A percentile compares a stretch with the other conserved stretches of the same genome.
Conservation (phyloP, 2,797 vertebrate species). For the Hybognathus amarus region DNA sequence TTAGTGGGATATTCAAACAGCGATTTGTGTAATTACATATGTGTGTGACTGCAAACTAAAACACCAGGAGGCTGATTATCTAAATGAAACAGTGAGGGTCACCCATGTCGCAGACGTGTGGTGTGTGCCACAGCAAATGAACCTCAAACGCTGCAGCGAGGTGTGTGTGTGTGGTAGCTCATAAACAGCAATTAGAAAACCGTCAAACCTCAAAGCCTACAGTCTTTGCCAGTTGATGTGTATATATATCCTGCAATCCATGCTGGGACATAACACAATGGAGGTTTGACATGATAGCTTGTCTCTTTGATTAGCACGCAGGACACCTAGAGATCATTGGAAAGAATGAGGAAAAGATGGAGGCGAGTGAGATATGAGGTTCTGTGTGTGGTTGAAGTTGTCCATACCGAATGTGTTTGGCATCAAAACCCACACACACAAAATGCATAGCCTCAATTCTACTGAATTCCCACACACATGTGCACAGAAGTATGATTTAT, state of each 20-base stretch:
- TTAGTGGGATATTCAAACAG: constrained; percentile 20
- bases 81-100: constrained; percentile 38
- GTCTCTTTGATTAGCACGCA: constrained; percentile 38
- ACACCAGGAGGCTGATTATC: constrained; percentile 73
- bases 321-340: constrained; percentile 8
- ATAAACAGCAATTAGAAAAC: constrained; percentile 31
- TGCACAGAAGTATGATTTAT: background rate
- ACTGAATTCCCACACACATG: background rate
- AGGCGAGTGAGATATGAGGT: constrained; percentile 30
- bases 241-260: constrained; percentile 10
- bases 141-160: constrained; percentile 32
- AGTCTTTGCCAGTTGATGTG: background rate
- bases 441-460: background rate
- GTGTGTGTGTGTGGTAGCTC: constrained; percentile 5
- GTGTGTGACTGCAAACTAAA: constrained; percentile 31
- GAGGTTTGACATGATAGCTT: constrained; percentile 23
- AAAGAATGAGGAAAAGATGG: constrained; percentile 8
- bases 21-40: constrained; percentile 14
- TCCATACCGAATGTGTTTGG: constrained; percentile 37
- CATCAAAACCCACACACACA: constrained; percentile 34
- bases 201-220: constrained; percentile 12
- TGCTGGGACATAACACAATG: constrained; percentile 29
- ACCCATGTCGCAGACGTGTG: constrained; percentile 61
- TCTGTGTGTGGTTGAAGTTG: background rate
- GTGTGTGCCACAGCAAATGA: constrained; percentile 68